Base-by-base conservation (phyloP, 1,140 invertebrate genomes). In the Conopomorpha cramerella region DNA sequence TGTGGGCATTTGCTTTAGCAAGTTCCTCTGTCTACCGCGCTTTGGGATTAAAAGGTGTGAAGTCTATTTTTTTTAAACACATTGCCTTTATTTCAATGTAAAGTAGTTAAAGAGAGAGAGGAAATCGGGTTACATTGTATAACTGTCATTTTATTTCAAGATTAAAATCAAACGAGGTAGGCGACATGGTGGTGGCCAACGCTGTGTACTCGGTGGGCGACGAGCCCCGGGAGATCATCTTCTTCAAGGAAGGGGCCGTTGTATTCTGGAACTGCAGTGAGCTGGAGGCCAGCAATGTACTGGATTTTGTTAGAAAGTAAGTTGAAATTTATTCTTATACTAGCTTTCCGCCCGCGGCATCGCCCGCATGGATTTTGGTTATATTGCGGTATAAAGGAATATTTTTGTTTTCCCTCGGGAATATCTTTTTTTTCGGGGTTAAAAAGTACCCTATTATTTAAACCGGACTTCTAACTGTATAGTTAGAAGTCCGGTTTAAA, bases 241-340 rank as follows among this genome's bases (percentile, higher is more conserved):
- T 74, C 41, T 74, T 74, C 36, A 43, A 90, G 30, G 91, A 96
- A 77, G 93, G 93, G 7, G 86, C 89, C 13, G 84, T 93, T 10
- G 90, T 97, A 0, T 88, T 96, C 66, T 98, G 95, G 95, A 97
- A 97, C 77, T 85, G 95, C 40, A 82, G 86, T 15, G 88, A 94
- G 41, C 52, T 91, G 31, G 95, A 98, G 60, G 83, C 84, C 30
- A 82, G 82, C 37, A 90, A 89, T 79, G 73, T 95, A 2, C 61
- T 96, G 4, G 73, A 83, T 27, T 91, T 93, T 70, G 54, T 93
- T 28, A 85, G 78, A 39, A 46, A 60, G 51, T 66, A 59, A 60
- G 57, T 46, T 42, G n/a, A 35, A 7, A 31, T 8, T 38, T 32
- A 14, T 36, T 31, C 18, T 42, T 4, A 18, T 31, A 13, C n/a